Evolutionary conservation across 2,113 vertebrate species (phyloP).

Genomic region (Hippocampus comes): DNA sequence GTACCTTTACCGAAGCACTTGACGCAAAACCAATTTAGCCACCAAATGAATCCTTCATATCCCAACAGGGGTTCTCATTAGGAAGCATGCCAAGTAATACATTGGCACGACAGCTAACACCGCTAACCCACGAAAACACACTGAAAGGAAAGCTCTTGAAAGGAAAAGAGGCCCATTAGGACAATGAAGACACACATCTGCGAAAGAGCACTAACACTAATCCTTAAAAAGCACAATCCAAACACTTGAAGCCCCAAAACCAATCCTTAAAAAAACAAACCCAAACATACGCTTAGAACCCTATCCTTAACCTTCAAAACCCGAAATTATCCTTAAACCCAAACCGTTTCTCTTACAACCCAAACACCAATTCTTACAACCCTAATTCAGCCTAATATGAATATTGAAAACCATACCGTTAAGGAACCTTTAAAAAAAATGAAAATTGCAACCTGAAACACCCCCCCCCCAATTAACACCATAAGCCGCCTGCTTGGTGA

Average conservation of each 20-base stretch:
- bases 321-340: too few species aligned
- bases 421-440: too few species aligned
- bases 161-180: not conserved
- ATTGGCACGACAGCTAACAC: not conserved
- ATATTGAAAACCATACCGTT: too few species aligned
- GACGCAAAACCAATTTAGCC: not conserved
- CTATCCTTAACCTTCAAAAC: too few species aligned
- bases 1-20: not conserved
- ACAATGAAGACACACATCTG: not conserved
- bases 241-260: not conserved
- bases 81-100: not conserved
- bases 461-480: too few species aligned
- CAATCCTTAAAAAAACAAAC: too few species aligned
- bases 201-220: not conserved
- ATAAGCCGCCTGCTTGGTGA: too few species aligned
- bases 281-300: not conserved
- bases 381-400: too few species aligned
- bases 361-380: not conserved
- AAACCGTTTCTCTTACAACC: too few species aligned
- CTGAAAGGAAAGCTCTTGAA: not conserved
- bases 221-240: not conserved
- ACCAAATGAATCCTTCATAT: not conserved
- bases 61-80: conserved; percentile 8
- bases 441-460: too few species aligned
- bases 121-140: not conserved